A percentile compares a stretch with the other conserved stretches of the same genome.
phyloP scores from a whole-genome alignment of 2,797 vertebrate species.

The Antrozous pallidus region DNA sequence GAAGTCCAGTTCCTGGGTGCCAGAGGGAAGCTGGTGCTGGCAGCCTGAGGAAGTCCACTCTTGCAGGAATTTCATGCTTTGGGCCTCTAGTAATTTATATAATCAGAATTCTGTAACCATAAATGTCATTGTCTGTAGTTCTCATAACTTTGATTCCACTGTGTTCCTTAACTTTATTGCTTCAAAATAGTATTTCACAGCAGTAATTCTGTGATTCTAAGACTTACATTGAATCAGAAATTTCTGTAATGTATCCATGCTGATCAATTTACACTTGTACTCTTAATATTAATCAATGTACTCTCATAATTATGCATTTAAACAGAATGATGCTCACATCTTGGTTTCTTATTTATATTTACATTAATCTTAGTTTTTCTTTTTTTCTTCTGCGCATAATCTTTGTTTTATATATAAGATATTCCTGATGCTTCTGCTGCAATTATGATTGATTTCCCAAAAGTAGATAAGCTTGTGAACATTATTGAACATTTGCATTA shows the following conservation, averaged over 20 bases:
- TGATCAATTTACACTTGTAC: neutral
- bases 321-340: neutral
- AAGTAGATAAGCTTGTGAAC: neutral
- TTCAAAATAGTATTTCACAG: neutral
- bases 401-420: slow-evolving; percentile 1
- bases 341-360: slow-evolving; percentile 10
- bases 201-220: neutral
- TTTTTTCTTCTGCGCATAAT: no score
- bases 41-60: no score
- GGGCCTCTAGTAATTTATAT: neutral
- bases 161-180: neutral
- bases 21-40: no score
- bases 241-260: neutral
- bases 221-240: neutral
- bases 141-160: neutral
- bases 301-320: neutral
- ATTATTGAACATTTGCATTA: neutral
- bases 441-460: slow-evolving; percentile 38
- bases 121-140: neutral
- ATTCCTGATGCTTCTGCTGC: neutral
- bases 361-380: neutral
- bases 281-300: neutral
- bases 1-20: no score
- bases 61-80: no score
- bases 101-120: neutral